Evolutionary conservation across 2,888 invertebrate species (phyloP).

Genomic region (Sinotaia quadrata): DNA sequence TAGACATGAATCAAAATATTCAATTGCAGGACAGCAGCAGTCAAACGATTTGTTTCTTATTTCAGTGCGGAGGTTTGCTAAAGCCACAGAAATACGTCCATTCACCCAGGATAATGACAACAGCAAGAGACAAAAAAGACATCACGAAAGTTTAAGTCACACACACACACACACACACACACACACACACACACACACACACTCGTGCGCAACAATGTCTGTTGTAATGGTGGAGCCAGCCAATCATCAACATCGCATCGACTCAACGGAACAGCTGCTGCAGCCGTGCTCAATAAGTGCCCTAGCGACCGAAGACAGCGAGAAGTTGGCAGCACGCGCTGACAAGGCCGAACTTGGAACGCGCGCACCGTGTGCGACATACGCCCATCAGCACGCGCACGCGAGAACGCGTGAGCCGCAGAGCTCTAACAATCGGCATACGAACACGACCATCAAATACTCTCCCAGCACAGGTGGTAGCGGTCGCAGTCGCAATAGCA

Average conservation of each 20-base stretch:
- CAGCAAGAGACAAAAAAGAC: too few species aligned
- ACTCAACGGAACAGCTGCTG: constrained; percentile 62
- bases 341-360: constrained; percentile 11
- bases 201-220: constrained; percentile 46
- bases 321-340: constrained; percentile 10
- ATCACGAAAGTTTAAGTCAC: too few species aligned
- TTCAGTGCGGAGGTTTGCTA: too few species aligned
- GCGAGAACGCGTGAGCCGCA: constrained; percentile 18
- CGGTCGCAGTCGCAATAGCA: constrained; percentile 6
- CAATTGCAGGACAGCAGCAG: too few species aligned
- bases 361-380: constrained; percentile 25
- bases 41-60: too few species aligned
- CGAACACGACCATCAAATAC: constrained; percentile 6
- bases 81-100: too few species aligned
- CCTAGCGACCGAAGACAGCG: constrained; percentile 19
- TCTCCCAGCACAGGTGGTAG: constrained; percentile 3
- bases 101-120: too few species aligned
- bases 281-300: constrained; percentile 20
- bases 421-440: constrained; percentile 14
- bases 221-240: constrained; percentile 63
- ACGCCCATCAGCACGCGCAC: constrained; percentile 12
- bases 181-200: not conserved
- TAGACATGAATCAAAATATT: too few species aligned
- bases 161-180: not conserved
- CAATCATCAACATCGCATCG: constrained; percentile 64